Evolutionary conservation across 1,140 invertebrate genomes (phyloP).

Genomic region (Octopus bimaculoides): DNA sequence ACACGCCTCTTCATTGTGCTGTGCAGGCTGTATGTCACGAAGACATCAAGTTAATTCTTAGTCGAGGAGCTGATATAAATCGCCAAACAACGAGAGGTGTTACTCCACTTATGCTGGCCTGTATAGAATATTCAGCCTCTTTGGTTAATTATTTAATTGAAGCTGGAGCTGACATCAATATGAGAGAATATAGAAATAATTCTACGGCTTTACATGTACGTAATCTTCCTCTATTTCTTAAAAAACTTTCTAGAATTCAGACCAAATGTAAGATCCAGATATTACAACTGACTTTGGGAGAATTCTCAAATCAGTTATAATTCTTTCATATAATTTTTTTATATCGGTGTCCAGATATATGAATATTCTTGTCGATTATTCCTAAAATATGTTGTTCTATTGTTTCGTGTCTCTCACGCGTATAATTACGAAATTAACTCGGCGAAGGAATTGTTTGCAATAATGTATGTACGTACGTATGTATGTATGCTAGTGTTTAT

Average conservation of each 20-base stretch:
- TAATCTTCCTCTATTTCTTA: background rate
- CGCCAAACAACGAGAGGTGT: background rate
- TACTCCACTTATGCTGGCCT: constrained; percentile 27
- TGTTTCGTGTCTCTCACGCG: too few species aligned
- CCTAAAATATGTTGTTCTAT: too few species aligned
- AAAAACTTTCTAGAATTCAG: too few species aligned
- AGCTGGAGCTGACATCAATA: constrained; percentile 26
- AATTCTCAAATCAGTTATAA: too few species aligned
- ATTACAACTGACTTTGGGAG: too few species aligned
- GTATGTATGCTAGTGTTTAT: background rate
- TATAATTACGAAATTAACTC: too few species aligned
- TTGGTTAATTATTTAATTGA: constrained; percentile 23
- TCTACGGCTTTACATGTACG: constrained; percentile 32
- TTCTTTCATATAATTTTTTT: too few species aligned
- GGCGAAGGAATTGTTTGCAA: background rate
- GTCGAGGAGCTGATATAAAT: background rate
- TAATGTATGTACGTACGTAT: background rate
- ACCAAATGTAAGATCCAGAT: too few species aligned
- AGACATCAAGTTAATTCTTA: constrained; percentile 21
- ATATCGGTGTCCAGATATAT: too few species aligned
- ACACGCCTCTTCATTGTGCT: constrained; percentile 28
- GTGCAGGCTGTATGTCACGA: constrained; percentile 19
- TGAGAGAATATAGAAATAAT: constrained; percentile 18
- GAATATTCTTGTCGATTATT: too few species aligned
- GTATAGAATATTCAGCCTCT: constrained; percentile 14